These are phyloP conservation scores for Tipula helvola DNA, from an alignment of 2,888 invertebrate species.

Conservation along the genomic window DNA sequence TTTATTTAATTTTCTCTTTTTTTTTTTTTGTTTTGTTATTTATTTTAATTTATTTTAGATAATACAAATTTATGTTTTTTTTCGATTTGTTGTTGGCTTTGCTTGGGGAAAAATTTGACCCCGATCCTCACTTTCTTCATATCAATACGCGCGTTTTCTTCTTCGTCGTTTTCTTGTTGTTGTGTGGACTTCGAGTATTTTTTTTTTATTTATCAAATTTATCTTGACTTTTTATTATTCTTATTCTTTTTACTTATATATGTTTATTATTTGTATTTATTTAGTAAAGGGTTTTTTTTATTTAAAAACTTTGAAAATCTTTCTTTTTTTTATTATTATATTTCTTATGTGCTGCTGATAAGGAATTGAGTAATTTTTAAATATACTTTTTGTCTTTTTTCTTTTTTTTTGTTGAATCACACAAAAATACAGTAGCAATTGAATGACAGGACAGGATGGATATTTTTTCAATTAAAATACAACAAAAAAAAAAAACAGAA, in stretches of 20 bases:
- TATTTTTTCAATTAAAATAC: neutral
- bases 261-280: neutral
- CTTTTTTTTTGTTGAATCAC: neutral
- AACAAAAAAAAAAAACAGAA: neutral
- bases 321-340: neutral
- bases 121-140: neutral
- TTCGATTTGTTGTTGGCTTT: neutral
- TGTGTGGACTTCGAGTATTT: neutral
- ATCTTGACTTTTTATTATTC: neutral
- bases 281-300: neutral
- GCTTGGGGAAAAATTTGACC: neutral
- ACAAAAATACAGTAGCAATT: neutral
- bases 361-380: neutral
- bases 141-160: neutral
- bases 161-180: neutral
- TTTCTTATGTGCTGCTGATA: neutral
- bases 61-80: neutral
- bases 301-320: neutral
- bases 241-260: neutral
- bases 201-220: neutral
- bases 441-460: conserved; percentile 4
- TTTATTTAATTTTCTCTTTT: conserved; percentile 4
- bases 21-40: neutral
- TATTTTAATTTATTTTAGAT: conserved; percentile 4
- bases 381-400: neutral